Evolutionary conservation across 92 coral and sea anemone genomes (phyloP).

Genomic region (Heteractis magnifica): DNA sequence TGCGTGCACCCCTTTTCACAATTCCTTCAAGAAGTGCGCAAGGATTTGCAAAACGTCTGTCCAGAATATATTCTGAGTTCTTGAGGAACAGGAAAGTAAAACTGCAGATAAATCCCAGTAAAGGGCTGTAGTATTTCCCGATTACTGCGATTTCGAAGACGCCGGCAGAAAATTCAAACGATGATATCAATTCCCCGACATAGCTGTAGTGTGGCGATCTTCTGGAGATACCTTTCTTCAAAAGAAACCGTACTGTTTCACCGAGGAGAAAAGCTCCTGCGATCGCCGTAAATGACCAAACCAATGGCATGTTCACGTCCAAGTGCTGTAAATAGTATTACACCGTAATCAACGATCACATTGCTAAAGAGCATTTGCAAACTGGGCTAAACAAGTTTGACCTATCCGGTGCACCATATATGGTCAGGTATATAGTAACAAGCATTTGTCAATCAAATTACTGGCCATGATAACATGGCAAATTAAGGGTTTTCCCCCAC

Average conservation of each 20-base stretch:
- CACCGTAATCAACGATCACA: background rate
- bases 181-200: slow-evolving; percentile 74
- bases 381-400: slow-evolving; percentile 8
- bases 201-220: slow-evolving; percentile 33
- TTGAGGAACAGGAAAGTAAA: slow-evolving; percentile 66
- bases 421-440: background rate
- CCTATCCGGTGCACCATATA: background rate
- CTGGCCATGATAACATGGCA: background rate
- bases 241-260: slow-evolving; percentile 44
- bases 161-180: slow-evolving; percentile 82
- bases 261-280: slow-evolving; percentile 66
- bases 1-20: slow-evolving; percentile 38
- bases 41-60: slow-evolving; percentile 76
- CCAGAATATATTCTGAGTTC: slow-evolving; percentile 65
- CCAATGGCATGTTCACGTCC: slow-evolving; percentile 48
- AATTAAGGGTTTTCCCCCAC: background rate
- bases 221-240: slow-evolving; percentile 41
- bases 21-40: slow-evolving; percentile 77
- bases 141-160: slow-evolving; percentile 81
- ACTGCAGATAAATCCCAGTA: slow-evolving; percentile 59
- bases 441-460: background rate
- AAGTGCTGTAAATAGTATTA: background rate
- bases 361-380: background rate
- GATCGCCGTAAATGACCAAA: slow-evolving; percentile 72
- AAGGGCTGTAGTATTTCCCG: slow-evolving; percentile 73